Percentiles rank a stretch among this genome's conserved stretches.
phyloP scores from a whole-genome alignment of 2,888 invertebrate species.

The Hydroisotoma schaefferi region DNA sequence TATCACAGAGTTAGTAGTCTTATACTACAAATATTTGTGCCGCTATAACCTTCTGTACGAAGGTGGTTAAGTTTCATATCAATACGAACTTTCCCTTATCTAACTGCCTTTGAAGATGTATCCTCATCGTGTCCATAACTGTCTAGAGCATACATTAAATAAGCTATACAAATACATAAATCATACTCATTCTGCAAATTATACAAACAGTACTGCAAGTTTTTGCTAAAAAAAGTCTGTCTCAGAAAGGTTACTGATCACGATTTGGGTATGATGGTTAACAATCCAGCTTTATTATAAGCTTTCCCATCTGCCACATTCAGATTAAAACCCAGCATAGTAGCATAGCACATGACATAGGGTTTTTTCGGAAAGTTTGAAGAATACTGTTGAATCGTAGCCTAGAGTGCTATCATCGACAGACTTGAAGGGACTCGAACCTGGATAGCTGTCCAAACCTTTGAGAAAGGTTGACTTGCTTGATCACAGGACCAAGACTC shows the following conservation, averaged over 20 bases:
- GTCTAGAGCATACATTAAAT: too few species aligned
- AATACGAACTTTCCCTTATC: too few species aligned
- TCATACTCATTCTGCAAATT: too few species aligned
- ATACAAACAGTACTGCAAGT: too few species aligned
- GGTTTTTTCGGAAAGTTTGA: background rate
- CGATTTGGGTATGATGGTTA: slow-evolving; percentile 1
- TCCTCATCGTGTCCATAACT: too few species aligned
- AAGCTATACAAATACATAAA: too few species aligned
- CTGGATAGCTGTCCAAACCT: background rate
- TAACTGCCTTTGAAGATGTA: too few species aligned
- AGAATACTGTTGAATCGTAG: background rate
- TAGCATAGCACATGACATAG: background rate
- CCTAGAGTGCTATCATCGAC: slow-evolving; percentile 3
- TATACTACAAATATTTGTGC: too few species aligned
- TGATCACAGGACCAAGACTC: background rate
- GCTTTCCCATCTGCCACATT: slow-evolving; percentile 1
- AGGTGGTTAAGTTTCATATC: too few species aligned
- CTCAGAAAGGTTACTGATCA: background rate
- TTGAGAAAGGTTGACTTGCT: background rate
- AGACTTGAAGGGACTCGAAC: slow-evolving; percentile 1
- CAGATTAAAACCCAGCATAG: background rate
- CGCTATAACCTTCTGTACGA: too few species aligned
- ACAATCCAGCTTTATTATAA: background rate
- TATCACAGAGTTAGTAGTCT: too few species aligned
- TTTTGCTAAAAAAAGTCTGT: background rate